Conservation (phyloP, 2,888 invertebrate species). For the Melieria crassipennis region DNA sequence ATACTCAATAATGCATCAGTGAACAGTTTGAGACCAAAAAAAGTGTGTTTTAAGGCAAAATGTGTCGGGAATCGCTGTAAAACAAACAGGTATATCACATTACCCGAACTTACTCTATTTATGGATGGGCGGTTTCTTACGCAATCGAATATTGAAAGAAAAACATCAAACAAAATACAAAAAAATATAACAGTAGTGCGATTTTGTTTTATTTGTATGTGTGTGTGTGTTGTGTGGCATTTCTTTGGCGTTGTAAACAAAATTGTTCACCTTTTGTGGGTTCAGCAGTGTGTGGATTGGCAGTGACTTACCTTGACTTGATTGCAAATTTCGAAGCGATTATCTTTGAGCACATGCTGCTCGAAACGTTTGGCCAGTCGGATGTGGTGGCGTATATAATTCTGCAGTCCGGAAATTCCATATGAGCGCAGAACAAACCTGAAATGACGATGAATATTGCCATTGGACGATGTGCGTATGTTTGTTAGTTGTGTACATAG, state of each 20-base stretch:
- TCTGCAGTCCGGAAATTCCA: conserved; percentile 92
- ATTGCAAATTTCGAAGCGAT: conserved; percentile 90
- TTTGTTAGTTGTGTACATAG: neutral
- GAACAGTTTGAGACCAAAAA: no score
- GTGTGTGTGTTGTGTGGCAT: no score
- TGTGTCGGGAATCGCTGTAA: no score
- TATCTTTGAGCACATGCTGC: conserved; percentile 79
- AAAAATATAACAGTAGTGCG: neutral
- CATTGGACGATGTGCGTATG: neutral
- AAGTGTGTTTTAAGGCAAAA: no score
- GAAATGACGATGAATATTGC: conserved; percentile 22
- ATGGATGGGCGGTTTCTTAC: no score
- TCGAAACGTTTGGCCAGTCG: conserved; percentile 91
- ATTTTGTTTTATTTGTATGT: neutral
- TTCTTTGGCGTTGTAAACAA: neutral
- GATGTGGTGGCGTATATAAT: conserved; percentile 92
- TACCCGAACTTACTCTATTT: no score
- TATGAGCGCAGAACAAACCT: conserved; percentile 91
- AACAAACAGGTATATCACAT: no score
- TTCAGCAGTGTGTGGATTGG: neutral
- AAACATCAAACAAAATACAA: neutral
- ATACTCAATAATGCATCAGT: no score
- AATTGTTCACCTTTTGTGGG: neutral
- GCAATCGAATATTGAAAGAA: neutral
- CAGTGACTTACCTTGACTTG: conserved; percentile 79